Evolutionary conservation across 2,113 vertebrate species (phyloP).

Genomic region (Callospermophilus lateralis): DNA sequence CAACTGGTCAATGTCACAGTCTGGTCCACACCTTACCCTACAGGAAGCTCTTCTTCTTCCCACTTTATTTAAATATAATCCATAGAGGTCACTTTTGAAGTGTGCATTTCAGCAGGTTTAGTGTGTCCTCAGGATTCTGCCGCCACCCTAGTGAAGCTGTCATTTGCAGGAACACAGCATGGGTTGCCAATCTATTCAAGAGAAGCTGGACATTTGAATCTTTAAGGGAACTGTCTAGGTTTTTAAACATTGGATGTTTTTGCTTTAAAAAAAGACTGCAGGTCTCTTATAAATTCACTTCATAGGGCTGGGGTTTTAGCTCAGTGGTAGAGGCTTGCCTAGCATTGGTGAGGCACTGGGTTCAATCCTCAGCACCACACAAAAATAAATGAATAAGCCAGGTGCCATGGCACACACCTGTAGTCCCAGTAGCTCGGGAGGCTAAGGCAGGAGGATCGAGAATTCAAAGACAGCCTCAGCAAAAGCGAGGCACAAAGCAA

Average conservation of each 20-base stretch:
- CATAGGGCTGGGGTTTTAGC: background rate
- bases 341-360: no score
- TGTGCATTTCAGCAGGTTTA: background rate
- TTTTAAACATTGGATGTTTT: background rate
- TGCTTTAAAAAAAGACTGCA: background rate
- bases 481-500: no score
- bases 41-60: background rate
- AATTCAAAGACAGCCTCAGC: no score
- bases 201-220: background rate
- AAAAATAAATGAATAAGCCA: no score
- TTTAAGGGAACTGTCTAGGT: conserved; percentile 4
- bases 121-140: background rate
- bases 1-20: background rate
- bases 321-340: no score
- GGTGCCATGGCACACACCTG: no score
- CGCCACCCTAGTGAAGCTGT: background rate
- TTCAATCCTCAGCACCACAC: no score
- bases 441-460: no score
- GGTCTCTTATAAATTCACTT: background rate
- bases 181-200: background rate
- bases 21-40: background rate
- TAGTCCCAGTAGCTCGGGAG: no score
- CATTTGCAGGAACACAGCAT: background rate
- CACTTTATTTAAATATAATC: background rate
- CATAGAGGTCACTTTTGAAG: background rate